These are phyloP conservation scores for Corbicula japonica DNA, from an alignment of 2,888 invertebrate genomes.

Conservation along the genomic window DNA sequence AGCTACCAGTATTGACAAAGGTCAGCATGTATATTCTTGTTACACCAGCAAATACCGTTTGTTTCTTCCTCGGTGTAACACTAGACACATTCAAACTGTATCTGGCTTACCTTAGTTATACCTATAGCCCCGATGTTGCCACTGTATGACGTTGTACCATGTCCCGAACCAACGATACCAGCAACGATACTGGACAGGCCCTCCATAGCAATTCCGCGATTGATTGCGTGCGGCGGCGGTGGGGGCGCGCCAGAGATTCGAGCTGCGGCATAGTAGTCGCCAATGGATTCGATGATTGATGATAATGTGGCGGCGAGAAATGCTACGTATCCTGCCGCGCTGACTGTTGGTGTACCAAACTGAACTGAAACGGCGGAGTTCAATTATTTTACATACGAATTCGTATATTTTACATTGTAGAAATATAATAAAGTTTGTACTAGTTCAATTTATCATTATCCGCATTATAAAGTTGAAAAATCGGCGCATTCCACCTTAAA, in stretches of 20 bases:
- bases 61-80: too few relatives aligned
- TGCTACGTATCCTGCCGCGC: constrained; percentile 80
- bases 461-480: too few relatives aligned
- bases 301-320: constrained; percentile 81
- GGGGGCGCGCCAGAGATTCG: constrained; percentile 90
- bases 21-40: too few relatives aligned
- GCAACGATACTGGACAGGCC: constrained; percentile 93
- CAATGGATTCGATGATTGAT: constrained; percentile 88
- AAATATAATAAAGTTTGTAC: too few relatives aligned
- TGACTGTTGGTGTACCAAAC: constrained; percentile 83
- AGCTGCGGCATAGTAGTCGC: constrained; percentile 96
- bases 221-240: constrained; percentile 94
- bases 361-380: constrained; percentile 87
- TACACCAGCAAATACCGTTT: too few relatives aligned
- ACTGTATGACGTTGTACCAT: constrained; percentile 95
- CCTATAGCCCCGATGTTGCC: constrained; percentile 96
- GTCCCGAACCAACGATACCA: constrained; percentile 94
- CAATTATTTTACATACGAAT: too few relatives aligned
- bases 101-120: constrained; percentile 92
- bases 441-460: too few relatives aligned
- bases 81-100: too few relatives aligned
- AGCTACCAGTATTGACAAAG: too few relatives aligned
- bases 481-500: too few relatives aligned
- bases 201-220: constrained; percentile 91
- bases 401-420: too few relatives aligned